phyloP scores from a whole-genome alignment of 2,113 vertebrate genomes.

The Psophia crepitans region DNA sequence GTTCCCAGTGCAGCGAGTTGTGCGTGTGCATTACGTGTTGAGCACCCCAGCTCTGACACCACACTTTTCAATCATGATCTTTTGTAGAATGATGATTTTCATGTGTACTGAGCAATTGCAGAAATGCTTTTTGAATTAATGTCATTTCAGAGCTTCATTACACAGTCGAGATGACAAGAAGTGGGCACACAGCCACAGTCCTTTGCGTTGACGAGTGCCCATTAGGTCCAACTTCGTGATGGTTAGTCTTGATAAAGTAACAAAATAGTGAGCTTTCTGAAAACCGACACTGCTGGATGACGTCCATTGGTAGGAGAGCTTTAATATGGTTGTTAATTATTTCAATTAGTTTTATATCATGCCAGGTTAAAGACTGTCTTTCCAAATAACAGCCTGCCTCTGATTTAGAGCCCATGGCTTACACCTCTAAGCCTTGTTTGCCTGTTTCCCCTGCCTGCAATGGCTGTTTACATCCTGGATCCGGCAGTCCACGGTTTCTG shows the following conservation, averaged over 20 bases:
- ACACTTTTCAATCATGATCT: neutral
- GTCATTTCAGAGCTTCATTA: neutral
- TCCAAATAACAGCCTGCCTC: neutral
- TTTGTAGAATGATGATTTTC: neutral
- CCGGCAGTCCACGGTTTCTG: neutral
- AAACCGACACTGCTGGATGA: neutral
- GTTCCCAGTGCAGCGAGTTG: neutral
- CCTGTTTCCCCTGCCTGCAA: neutral
- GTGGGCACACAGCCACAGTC: neutral
- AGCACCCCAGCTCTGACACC: neutral
- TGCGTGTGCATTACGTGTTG: neutral
- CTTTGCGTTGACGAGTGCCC: fast-evolving
- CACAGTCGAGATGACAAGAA: neutral
- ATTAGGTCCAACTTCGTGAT: neutral
- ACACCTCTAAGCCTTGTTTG: neutral
- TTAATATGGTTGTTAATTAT: neutral
- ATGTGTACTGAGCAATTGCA: neutral
- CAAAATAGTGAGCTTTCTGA: neutral
- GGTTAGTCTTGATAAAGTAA: neutral
- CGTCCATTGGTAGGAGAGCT: neutral
- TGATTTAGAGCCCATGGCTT: neutral
- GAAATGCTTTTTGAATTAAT: neutral
- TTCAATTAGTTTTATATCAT: neutral
- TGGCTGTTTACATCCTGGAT: neutral
- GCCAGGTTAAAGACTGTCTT: neutral